phyloP scores from a whole-genome alignment of 2,888 invertebrate species.

The Drosophila mimetica region DNA sequence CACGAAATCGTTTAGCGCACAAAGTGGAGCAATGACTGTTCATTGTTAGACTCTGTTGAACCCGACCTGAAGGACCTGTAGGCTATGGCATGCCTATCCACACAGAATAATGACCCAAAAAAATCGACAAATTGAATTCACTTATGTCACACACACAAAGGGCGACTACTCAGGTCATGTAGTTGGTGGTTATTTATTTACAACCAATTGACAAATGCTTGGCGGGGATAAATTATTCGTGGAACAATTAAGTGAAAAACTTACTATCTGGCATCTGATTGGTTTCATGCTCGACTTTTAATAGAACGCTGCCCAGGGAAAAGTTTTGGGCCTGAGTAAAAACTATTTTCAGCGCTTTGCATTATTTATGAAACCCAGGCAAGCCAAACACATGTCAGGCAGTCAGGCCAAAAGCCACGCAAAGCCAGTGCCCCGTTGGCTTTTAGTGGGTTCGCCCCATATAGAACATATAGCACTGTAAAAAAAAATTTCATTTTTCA shows the following conservation, averaged over 20 bases:
- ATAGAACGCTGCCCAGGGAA: constrained; percentile 3
- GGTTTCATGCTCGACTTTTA: constrained; percentile 37
- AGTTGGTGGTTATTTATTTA: constrained; percentile 64
- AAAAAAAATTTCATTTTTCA: not conserved
- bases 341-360: constrained; percentile 41
- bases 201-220: constrained; percentile 29
- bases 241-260: constrained; percentile 46
- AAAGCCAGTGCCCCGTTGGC: not conserved
- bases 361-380: constrained; percentile 61
- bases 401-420: constrained; percentile 18
- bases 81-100: constrained; percentile 34
- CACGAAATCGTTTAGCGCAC: constrained; percentile 17
- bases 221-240: constrained; percentile 23
- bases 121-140: constrained; percentile 57
- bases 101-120: constrained; percentile 36
- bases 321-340: constrained; percentile 1
- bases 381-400: constrained; percentile 28
- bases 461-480: not conserved
- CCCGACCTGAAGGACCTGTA: constrained; percentile 10
- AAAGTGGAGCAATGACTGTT: constrained; percentile 30
- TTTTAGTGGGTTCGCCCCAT: not conserved
- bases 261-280: constrained; percentile 41
- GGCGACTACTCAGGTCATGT: constrained; percentile 1
- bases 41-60: constrained; percentile 21
- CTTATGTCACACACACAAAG: constrained; percentile 41